These are phyloP conservation scores for Hartigia nigra DNA, from an alignment of 2,888 invertebrate species.

Conservation along the genomic window DNA sequence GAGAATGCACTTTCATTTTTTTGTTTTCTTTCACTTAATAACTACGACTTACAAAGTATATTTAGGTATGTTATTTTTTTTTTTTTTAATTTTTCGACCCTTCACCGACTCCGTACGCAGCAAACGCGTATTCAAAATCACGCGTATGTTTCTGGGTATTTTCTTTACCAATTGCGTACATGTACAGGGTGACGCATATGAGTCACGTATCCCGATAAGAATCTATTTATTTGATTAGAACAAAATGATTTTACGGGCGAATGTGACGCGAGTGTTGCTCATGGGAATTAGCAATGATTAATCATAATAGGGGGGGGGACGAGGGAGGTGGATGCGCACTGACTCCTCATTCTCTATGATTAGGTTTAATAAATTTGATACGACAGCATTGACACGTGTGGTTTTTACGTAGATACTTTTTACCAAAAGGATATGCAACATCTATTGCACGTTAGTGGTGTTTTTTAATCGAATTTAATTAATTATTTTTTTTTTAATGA, in stretches of 20 bases:
- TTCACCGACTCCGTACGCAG: conserved; percentile 17
- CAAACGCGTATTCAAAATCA: conserved; percentile 15
- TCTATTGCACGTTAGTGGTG: no score
- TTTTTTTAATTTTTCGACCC: conserved; percentile 1
- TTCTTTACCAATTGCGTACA: background rate
- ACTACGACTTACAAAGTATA: conserved; percentile 15
- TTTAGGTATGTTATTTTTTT: conserved; percentile 21
- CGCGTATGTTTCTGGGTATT: background rate
- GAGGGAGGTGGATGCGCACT: no score
- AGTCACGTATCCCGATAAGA: background rate
- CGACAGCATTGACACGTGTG: background rate
- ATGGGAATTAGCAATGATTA: background rate
- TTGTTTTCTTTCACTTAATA: conserved; percentile 13
- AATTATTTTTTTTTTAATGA: no score
- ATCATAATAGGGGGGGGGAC: no score
- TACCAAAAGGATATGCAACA: background rate
- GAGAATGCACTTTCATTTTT: conserved; percentile 38
- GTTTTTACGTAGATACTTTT: background rate
- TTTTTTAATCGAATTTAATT: no score
- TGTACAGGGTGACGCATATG: background rate
- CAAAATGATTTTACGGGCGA: background rate
- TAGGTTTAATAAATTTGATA: background rate
- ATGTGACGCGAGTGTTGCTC: no score
- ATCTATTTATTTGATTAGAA: background rate
- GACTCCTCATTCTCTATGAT: no score